Evolutionary conservation across 2,888 invertebrate species (phyloP).

Genomic region (Agelastica alni): DNA sequence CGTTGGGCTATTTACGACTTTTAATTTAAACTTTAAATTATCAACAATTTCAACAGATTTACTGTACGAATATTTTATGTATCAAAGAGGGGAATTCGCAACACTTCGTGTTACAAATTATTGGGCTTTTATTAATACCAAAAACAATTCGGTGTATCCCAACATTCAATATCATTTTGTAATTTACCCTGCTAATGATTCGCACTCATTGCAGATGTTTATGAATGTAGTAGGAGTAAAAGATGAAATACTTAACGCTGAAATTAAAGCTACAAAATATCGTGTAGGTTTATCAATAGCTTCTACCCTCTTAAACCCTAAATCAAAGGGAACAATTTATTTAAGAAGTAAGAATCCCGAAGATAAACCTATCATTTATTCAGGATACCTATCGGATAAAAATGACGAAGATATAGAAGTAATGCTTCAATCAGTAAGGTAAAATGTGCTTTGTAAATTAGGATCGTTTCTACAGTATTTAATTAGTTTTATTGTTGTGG

Average conservation of each 20-base stretch:
- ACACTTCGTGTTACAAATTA: slow-evolving; percentile 57
- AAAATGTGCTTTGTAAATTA: slow-evolving; percentile 52
- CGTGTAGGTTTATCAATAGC: slow-evolving; percentile 38
- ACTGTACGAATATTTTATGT: slow-evolving; percentile 57
- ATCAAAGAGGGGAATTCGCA: slow-evolving; percentile 58
- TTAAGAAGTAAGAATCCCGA: slow-evolving; percentile 71
- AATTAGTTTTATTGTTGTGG: no score
- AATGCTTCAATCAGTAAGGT: slow-evolving; percentile 66
- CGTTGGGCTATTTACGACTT: slow-evolving; percentile 43
- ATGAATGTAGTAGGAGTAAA: slow-evolving; percentile 69
- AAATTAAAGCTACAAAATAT: slow-evolving; percentile 74
- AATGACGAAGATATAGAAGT: slow-evolving; percentile 70
- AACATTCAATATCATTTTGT: slow-evolving; percentile 56
- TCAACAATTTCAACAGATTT: background rate
- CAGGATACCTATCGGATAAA: slow-evolving; percentile 79
- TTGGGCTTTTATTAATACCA: slow-evolving; percentile 58
- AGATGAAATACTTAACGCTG: slow-evolving; percentile 68
- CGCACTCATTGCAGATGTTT: slow-evolving; percentile 29
- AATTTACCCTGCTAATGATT: slow-evolving; percentile 46
- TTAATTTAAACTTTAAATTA: slow-evolving; percentile 26
- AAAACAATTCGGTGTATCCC: slow-evolving; percentile 56
- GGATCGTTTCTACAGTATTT: background rate
- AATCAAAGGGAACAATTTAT: slow-evolving; percentile 69
- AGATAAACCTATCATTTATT: slow-evolving; percentile 78
- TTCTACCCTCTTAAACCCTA: slow-evolving; percentile 67